A percentile compares a stretch with the other conserved stretches of the same genome.
Conservation (phyloP, 2,888 invertebrate genomes). For the Chaitophorus viminalis region DNA sequence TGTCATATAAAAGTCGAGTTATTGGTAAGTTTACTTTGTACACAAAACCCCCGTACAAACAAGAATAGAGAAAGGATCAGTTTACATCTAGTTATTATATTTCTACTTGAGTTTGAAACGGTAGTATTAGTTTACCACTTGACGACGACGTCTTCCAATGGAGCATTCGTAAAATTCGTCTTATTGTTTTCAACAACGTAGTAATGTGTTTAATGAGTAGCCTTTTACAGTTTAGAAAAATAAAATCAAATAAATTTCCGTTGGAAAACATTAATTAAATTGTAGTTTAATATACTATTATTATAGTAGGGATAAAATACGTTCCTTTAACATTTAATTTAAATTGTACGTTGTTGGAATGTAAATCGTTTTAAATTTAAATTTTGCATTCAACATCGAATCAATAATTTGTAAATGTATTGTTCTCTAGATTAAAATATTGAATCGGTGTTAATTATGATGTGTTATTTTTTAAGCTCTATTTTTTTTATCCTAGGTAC, state of each 20-base stretch:
- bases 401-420: no score
- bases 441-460: no score
- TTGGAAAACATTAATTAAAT: neutral
- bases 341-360: no score
- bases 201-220: slow-evolving; percentile 1
- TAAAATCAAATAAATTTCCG: neutral
- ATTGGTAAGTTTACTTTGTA: slow-evolving; percentile 36
- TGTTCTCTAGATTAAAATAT: no score
- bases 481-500: no score
- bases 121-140: slow-evolving; percentile 46
- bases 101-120: slow-evolving; percentile 23
- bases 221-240: neutral
- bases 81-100: slow-evolving; percentile 50
- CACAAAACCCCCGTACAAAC: slow-evolving; percentile 10
- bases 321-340: no score
- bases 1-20: slow-evolving; percentile 10
- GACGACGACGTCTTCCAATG: neutral
- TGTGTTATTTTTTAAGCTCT: no score
- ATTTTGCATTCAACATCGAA: no score
- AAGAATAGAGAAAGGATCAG: slow-evolving; percentile 26
- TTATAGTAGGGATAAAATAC: no score
- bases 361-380: no score
- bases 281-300: no score
- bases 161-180: neutral
- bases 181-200: slow-evolving; percentile 16